Percentiles rank a stretch among this genome's conserved stretches.
Evolutionary conservation across 2,113 vertebrate species (phyloP).

Genomic region (Okapia johnstoni): DNA sequence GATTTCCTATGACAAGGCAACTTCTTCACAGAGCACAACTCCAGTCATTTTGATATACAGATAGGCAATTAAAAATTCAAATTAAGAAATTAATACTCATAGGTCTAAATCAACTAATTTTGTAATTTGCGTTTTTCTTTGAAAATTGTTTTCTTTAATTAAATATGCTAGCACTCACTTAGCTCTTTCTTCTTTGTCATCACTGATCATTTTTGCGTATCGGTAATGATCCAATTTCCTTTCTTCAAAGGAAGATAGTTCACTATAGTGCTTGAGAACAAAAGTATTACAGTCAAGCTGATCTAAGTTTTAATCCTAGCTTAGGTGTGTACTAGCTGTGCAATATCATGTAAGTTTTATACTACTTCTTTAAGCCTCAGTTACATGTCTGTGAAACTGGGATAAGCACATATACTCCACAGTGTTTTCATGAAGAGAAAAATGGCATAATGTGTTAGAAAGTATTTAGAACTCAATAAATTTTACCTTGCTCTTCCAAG

Average conservation of each 20-base stretch:
- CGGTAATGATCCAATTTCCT: neutral
- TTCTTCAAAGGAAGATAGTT: neutral
- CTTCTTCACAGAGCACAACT: slow-evolving; percentile 42
- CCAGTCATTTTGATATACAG: neutral
- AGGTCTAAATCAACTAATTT: slow-evolving; percentile 33
- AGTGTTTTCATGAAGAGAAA: neutral
- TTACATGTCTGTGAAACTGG: neutral
- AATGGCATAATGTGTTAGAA: neutral
- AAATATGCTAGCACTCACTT: slow-evolving; percentile 26
- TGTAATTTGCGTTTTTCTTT: slow-evolving; percentile 44
- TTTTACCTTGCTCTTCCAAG: neutral
- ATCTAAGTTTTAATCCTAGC: neutral
- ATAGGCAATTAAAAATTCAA: slow-evolving; percentile 47
- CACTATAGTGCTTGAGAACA: neutral
- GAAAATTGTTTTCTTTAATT: slow-evolving; percentile 27
- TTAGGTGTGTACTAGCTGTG: neutral
- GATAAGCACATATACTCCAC: neutral
- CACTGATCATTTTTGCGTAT: neutral
- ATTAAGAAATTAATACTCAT: slow-evolving; percentile 45
- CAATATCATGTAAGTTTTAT: neutral
- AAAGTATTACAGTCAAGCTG: neutral
- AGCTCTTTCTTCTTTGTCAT: neutral
- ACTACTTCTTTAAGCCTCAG: neutral
- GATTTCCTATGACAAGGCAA: slow-evolving; percentile 55
- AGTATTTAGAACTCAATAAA: neutral